Evolutionary conservation across 2,113 vertebrate species (phyloP).

Genomic region (Gadus macrocephalus): DNA sequence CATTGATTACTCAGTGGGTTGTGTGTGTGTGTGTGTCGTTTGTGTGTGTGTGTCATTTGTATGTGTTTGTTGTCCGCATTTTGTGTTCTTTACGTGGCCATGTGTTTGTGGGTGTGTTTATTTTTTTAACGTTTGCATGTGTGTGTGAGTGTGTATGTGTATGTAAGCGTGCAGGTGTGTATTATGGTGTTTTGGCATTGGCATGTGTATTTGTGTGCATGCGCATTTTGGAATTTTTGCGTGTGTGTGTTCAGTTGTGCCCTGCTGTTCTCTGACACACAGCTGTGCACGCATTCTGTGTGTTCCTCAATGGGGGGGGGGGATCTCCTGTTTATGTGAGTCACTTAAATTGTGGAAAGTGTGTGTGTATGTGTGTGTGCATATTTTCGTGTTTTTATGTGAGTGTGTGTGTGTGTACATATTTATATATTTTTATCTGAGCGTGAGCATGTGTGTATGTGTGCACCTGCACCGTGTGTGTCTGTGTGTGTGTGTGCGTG

Average conservation of each 20-base stretch:
- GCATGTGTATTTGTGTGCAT: too few relatives aligned
- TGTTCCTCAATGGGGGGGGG: too few relatives aligned
- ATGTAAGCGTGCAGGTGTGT: too few relatives aligned
- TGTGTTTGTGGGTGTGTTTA: too few relatives aligned
- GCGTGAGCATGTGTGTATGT: background rate
- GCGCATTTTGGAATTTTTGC: background rate
- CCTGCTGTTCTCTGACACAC: conserved; percentile 59
- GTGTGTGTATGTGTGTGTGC: background rate
- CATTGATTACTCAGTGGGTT: background rate
- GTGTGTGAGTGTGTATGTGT: background rate
- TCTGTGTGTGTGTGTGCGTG: background rate
- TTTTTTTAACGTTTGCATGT: background rate
- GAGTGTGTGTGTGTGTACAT: background rate
- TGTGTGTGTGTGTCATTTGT: conserved; percentile 3
- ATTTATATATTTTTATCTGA: background rate
- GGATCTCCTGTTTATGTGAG: conserved; percentile 33
- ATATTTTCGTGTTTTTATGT: too few relatives aligned
- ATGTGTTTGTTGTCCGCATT: too few relatives aligned
- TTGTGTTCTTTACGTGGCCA: too few relatives aligned
- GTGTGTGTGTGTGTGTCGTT: background rate
- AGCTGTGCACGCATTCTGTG: conserved; percentile 45
- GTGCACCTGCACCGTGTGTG: background rate
- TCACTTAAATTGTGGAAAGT: conserved; percentile 12
- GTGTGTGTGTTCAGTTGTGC: conserved; percentile 16
- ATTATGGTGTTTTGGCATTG: too few relatives aligned